phyloP scores from a whole-genome alignment of 2,113 vertebrate genomes.

The Procavia capensis region DNA sequence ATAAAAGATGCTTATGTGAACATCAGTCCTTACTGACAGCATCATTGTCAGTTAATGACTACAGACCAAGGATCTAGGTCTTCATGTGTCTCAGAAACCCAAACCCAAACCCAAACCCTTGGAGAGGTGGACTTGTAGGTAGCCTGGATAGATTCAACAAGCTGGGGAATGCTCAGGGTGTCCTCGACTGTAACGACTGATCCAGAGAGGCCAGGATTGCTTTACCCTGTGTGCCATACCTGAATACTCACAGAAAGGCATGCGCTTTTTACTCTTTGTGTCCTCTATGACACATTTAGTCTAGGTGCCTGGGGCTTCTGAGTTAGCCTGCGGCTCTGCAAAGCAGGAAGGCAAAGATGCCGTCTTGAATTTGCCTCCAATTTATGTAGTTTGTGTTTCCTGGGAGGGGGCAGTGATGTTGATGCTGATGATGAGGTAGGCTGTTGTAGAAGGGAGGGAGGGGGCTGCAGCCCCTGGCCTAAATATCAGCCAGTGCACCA shows the following conservation, averaged over 20 bases:
- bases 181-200: background rate
- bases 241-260: background rate
- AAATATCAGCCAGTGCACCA: background rate
- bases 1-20: constrained; percentile 80
- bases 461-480: background rate
- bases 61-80: constrained; percentile 24
- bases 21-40: constrained; percentile 45
- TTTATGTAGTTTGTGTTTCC: background rate
- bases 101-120: background rate
- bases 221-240: background rate
- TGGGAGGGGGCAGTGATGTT: background rate
- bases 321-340: background rate
- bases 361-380: background rate
- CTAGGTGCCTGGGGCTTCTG: background rate
- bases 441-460: background rate
- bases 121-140: background rate
- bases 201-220: background rate
- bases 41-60: constrained; percentile 64
- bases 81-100: constrained; percentile 6
- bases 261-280: background rate
- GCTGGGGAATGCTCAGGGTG: background rate
- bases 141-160: background rate
- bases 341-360: background rate
- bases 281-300: background rate
- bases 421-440: background rate